A percentile compares a stretch with the other conserved stretches of the same genome.
Evolutionary conservation across 2,888 invertebrate species (phyloP).

Genomic region (Xestia rhomboidea): DNA sequence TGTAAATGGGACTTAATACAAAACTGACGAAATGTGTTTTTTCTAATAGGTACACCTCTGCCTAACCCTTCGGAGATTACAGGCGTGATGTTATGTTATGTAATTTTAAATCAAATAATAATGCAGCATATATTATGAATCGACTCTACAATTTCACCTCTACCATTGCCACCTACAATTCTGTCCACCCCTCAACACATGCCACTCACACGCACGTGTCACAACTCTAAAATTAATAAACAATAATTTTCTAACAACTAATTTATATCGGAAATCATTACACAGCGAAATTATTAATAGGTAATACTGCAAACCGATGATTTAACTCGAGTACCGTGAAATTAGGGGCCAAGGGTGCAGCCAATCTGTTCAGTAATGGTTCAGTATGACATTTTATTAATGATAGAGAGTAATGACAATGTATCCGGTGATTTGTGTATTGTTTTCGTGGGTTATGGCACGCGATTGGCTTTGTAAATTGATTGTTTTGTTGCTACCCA

Average conservation of each 20-base stretch:
- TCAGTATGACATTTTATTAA: slow-evolving; percentile 59
- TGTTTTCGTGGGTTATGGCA: slow-evolving; percentile 44
- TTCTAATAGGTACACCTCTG: too few species aligned
- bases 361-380: slow-evolving; percentile 53
- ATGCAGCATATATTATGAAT: not conserved
- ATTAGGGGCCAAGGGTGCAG: slow-evolving; percentile 53
- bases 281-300: slow-evolving; percentile 64
- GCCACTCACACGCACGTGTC: slow-evolving; percentile 61
- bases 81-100: too few species aligned
- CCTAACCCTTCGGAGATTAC: too few species aligned
- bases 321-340: slow-evolving; percentile 60
- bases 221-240: slow-evolving; percentile 64
- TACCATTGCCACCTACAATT: slow-evolving; percentile 5
- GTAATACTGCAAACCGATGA: slow-evolving; percentile 52
- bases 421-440: slow-evolving; percentile 56
- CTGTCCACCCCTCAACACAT: slow-evolving; percentile 41
- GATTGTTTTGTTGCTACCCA: not conserved
- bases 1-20: too few species aligned
- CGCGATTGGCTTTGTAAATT: slow-evolving; percentile 33
- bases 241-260: slow-evolving; percentile 53
- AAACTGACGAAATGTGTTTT: too few species aligned
- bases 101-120: too few species aligned
- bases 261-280: slow-evolving; percentile 70
- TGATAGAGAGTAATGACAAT: slow-evolving; percentile 55
- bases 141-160: not conserved